Percentiles rank a stretch among this genome's conserved stretches.
phyloP scores from a whole-genome alignment of 2,888 invertebrate species.

The Chloromyia formosa region DNA sequence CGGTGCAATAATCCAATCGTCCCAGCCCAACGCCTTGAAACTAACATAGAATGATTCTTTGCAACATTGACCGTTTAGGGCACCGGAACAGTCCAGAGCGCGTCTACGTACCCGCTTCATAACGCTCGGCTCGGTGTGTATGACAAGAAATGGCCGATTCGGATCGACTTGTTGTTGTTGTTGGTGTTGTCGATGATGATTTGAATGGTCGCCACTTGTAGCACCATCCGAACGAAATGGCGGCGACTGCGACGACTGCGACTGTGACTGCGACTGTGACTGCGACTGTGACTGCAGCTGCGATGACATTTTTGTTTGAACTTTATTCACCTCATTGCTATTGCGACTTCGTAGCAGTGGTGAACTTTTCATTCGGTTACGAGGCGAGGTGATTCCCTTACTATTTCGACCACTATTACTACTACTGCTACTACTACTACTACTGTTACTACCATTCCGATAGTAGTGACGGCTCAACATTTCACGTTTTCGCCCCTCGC shows the following conservation, averaged over 20 bases:
- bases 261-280: too few species aligned
- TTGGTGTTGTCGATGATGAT: conserved; percentile 50
- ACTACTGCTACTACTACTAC: neutral
- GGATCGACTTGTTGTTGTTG: conserved; percentile 64
- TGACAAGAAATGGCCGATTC: conserved; percentile 84
- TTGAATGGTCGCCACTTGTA: too few species aligned
- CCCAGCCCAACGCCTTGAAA: conserved; percentile 91
- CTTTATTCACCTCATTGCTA: neutral
- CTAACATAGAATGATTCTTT: conserved; percentile 91
- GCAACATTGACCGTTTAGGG: conserved; percentile 79
- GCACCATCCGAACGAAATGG: too few species aligned
- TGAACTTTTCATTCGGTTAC: conserved; percentile 52
- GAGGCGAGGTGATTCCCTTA: neutral
- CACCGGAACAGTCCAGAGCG: conserved; percentile 81
- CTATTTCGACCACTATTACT: neutral
- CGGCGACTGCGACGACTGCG: too few species aligned
- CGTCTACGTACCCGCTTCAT: conserved; percentile 78
- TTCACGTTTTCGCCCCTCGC: too few species aligned
- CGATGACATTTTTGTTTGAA: conserved; percentile 5
- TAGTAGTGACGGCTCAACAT: too few species aligned
- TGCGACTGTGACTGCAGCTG: conserved; percentile 1
- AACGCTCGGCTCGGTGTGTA: conserved; percentile 77
- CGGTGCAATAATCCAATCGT: conserved; percentile 93
- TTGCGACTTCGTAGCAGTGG: conserved; percentile 56
- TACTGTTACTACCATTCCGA: neutral